phyloP scores from a whole-genome alignment of 2,888 invertebrate species.

The Meganola albula region DNA sequence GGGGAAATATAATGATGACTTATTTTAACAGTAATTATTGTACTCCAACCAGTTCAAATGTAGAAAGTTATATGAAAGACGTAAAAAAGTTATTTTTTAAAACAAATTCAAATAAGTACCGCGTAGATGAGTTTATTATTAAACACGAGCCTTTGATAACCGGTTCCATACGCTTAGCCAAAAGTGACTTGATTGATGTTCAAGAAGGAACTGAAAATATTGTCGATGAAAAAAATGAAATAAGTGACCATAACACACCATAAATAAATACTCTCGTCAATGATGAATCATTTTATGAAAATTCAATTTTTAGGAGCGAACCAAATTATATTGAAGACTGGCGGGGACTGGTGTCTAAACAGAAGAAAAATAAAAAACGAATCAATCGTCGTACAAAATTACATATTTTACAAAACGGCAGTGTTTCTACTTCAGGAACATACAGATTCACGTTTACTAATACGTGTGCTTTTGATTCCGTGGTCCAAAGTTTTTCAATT shows the following conservation, averaged over 20 bases:
- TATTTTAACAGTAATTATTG: conserved; percentile 12
- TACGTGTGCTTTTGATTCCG: conserved; percentile 15
- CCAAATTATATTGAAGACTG: conserved; percentile 15
- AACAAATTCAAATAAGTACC: conserved; percentile 10
- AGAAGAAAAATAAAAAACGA: conserved; percentile 13
- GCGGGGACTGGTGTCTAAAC: conserved; percentile 12
- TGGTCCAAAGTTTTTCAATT: conserved; percentile 14
- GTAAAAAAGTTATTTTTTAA: conserved; percentile 15
- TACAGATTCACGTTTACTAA: conserved; percentile 8
- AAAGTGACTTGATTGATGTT: conserved; percentile 10
- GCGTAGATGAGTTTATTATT: conserved; percentile 15
- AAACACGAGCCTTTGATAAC: conserved; percentile 14
- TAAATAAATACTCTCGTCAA: conserved; percentile 10
- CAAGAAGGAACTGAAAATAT: conserved; percentile 10
- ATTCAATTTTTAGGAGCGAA: conserved; percentile 12
- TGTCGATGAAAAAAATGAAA: conserved; percentile 10
- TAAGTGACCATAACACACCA: conserved; percentile 11
- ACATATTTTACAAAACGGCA: conserved; percentile 9
- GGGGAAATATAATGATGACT: conserved; percentile 14
- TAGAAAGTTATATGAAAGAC: conserved; percentile 15
- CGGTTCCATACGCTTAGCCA: conserved; percentile 11
- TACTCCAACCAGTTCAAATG: conserved; percentile 14
- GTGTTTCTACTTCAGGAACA: conserved; percentile 6
- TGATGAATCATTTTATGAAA: conserved; percentile 12
- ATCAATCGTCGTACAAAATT: conserved; percentile 8